Evolutionary conservation across 2,797 vertebrate genomes (phyloP), one percentile per base, ranked within the genome.

Genomic region (Carduelis carduelis): DNA sequence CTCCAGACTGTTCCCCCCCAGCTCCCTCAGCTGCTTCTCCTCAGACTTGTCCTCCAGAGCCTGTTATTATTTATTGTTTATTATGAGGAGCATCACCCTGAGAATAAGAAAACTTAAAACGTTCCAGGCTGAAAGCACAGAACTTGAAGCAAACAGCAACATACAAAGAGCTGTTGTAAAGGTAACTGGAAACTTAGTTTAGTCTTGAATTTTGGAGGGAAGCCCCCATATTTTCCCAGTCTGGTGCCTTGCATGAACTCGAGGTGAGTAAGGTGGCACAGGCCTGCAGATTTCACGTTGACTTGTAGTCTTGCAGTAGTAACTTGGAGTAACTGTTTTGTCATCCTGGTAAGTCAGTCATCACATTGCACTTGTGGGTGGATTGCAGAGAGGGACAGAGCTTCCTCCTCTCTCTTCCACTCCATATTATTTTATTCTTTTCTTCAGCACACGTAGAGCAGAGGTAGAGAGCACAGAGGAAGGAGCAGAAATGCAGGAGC

Each of bases 271-370:
- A 39, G 30, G 16, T 61, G 30, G 18, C 35, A 61, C 20, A 72
- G 30, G 13, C 37, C 20, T 2, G 0, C 0, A 12, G 32, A 34
- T 56, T 74, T 47, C 34, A 20, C 1, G 3, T 41, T 60, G 52
- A 6, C 21, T 70, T 89, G 11, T 7, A 55, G 3, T 53, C 15
- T 52, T 41, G 34, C 19, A 35, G 7, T 28, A 41, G 46, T 68
- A 79, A 28, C 37, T 64, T 77, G 24, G 41, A 60, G 24, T 50
- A 71, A 68, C 32, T 86, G 0, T 26, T 37, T 2, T n/a, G 28
- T 13, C 18, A 37, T 32, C 17, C 47, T 76, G 20, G 30, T 76
- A 27, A 78, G 52, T 60, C 20, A 57, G 52, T 41, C 21, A 52
- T 84, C 32, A 28, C 16, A 27, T 37, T 21, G 53, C 23, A 35